phyloP scores from a whole-genome alignment of 2,888 invertebrate species.

The Plebejus melissa region DNA sequence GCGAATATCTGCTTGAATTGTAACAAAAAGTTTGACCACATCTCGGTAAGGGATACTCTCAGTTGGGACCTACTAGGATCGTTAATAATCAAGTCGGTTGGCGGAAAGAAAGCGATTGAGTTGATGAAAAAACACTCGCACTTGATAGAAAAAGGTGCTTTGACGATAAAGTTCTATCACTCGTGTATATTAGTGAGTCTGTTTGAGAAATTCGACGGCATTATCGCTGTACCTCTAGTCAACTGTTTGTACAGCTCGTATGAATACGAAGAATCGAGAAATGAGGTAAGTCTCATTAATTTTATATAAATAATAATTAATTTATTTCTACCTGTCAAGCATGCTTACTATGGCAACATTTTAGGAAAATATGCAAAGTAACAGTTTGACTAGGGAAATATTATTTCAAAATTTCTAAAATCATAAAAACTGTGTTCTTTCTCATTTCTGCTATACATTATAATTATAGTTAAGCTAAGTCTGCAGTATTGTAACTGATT shows the following conservation, averaged over 20 bases:
- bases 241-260: constrained; percentile 64
- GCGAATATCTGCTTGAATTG: constrained; percentile 82
- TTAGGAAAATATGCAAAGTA: too few relatives aligned
- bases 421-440: too few relatives aligned
- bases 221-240: constrained; percentile 52
- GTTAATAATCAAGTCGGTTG: constrained; percentile 80
- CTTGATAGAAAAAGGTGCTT: constrained; percentile 75
- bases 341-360: too few relatives aligned
- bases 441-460: too few relatives aligned
- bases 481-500: not conserved
- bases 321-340: too few relatives aligned
- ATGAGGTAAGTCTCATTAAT: constrained; percentile 52
- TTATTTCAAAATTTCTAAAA: too few relatives aligned
- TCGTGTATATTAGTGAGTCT: constrained; percentile 71
- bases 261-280: constrained; percentile 56
- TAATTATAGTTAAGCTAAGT: not conserved
- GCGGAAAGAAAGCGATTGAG: constrained; percentile 76
- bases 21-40: constrained; percentile 65
- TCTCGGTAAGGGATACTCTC: constrained; percentile 68
- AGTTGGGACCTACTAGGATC: constrained; percentile 81
- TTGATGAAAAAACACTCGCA: constrained; percentile 77
- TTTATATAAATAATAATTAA: not conserved
- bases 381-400: too few relatives aligned
- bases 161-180: constrained; percentile 81
- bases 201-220: constrained; percentile 64